Evolutionary conservation across 2,797 vertebrate species (phyloP).

Genomic region (Labroides dimidiatus): DNA sequence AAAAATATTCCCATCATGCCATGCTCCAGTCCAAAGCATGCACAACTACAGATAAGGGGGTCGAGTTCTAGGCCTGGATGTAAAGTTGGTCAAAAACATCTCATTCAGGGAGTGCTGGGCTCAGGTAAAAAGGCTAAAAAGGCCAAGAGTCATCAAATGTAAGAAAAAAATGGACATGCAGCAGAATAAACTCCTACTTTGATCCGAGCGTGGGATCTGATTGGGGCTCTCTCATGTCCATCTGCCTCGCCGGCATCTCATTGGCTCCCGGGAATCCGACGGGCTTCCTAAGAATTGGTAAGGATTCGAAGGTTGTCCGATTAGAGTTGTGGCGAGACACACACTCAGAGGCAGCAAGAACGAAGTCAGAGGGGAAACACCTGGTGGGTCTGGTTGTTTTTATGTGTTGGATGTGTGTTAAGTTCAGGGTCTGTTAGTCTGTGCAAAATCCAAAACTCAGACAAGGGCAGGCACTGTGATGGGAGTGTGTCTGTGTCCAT

Average conservation of each 20-base stretch:
- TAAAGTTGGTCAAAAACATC: slow-evolving; percentile 34
- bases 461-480: slow-evolving; percentile 63
- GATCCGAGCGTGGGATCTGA: slow-evolving; percentile 90
- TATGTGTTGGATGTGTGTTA: slow-evolving; percentile 59
- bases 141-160: slow-evolving; percentile 72
- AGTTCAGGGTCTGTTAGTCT: slow-evolving; percentile 71
- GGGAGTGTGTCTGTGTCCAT: slow-evolving; percentile 55
- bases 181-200: slow-evolving; percentile 88
- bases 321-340: slow-evolving; percentile 80
- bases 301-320: slow-evolving; percentile 84
- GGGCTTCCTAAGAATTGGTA: slow-evolving; percentile 86
- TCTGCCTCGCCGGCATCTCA: slow-evolving; percentile 88
- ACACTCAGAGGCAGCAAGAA: slow-evolving; percentile 71
- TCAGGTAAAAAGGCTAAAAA: slow-evolving; percentile 55
- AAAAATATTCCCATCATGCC: slow-evolving; percentile 80
- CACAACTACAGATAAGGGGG: slow-evolving; percentile 68
- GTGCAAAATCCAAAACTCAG: slow-evolving; percentile 47
- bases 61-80: slow-evolving; percentile 36
- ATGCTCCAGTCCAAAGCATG: slow-evolving; percentile 86
- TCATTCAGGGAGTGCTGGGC: slow-evolving; percentile 66
- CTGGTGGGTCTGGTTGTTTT: slow-evolving; percentile 55
- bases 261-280: slow-evolving; percentile 88
- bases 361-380: slow-evolving; percentile 58
- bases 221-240: slow-evolving; percentile 89
- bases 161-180: slow-evolving; percentile 85